These are phyloP conservation scores for Orchestia grillus DNA, from an alignment of 1,140 invertebrate species.

Conservation along the genomic window DNA sequence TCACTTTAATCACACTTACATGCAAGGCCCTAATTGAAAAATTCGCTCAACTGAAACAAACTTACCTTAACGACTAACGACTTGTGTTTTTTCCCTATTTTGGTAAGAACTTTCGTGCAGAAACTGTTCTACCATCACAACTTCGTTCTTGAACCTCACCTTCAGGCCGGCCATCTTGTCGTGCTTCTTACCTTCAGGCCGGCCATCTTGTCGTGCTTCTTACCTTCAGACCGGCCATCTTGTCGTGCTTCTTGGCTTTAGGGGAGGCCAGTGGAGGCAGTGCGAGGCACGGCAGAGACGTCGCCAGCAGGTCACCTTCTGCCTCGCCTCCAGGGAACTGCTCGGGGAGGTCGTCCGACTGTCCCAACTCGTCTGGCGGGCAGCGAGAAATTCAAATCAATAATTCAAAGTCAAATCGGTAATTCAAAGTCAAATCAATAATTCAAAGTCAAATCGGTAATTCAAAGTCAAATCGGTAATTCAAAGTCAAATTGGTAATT, in stretches of 20 bases:
- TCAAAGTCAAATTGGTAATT: too few relatives aligned
- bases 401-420: too few relatives aligned
- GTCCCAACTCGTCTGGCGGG: neutral
- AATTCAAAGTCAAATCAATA: too few relatives aligned
- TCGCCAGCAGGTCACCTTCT: neutral
- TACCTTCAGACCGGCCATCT: neutral
- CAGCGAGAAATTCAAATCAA: neutral
- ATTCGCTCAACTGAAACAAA: too few relatives aligned
- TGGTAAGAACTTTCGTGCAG: too few relatives aligned
- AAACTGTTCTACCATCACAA: too few relatives aligned
- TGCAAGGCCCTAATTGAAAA: too few relatives aligned
- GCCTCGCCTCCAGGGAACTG: neutral
- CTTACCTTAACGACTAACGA: too few relatives aligned
- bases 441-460: too few relatives aligned
- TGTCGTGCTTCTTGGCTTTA: neutral
- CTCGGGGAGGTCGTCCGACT: neutral
- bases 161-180: slow-evolving; percentile 24
- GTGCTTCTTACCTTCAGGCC: neutral
- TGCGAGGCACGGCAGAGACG: slow-evolving; percentile 1
- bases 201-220: neutral
- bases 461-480: too few relatives aligned
- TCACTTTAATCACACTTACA: too few relatives aligned
- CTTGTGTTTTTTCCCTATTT: too few relatives aligned
- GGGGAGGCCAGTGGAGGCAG: neutral
- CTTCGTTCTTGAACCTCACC: neutral